Percentiles rank a stretch among this genome's conserved stretches.
These are phyloP conservation scores for Oceanites oceanicus DNA, from an alignment of 2,113 vertebrate species.

Conservation along the genomic window DNA sequence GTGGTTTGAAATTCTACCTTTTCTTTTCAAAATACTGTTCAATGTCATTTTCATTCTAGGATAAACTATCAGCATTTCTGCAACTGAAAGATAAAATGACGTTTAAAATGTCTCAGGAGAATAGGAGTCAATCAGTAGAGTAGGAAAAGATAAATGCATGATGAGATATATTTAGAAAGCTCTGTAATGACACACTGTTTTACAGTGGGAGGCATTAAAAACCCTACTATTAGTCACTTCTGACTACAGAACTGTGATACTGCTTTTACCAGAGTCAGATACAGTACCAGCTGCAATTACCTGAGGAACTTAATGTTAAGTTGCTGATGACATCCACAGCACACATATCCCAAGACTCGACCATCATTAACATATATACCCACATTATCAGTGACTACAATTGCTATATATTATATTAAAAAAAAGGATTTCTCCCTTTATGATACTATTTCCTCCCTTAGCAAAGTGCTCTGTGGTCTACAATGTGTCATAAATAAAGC, in stretches of 20 bases:
- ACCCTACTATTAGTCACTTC: neutral
- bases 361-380: neutral
- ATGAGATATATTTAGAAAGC: conserved; percentile 33
- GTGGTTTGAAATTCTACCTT: neutral
- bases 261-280: neutral
- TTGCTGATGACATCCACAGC: neutral
- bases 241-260: neutral
- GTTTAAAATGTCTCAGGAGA: conserved; percentile 13
- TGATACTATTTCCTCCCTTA: neutral
- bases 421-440: neutral
- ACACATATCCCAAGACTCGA: neutral
- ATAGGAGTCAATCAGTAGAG: conserved; percentile 1
- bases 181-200: conserved; percentile 17
- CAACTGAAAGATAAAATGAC: neutral
- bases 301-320: neutral
- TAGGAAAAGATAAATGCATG: neutral
- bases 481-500: neutral
- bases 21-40: conserved; percentile 28
- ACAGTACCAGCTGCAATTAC: neutral
- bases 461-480: neutral
- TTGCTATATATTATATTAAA: neutral
- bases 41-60: neutral
- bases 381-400: neutral
- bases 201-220: conserved; percentile 18
- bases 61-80: neutral